Conservation (phyloP, 2,888 invertebrate genomes). For the Acrobasis repandana region DNA sequence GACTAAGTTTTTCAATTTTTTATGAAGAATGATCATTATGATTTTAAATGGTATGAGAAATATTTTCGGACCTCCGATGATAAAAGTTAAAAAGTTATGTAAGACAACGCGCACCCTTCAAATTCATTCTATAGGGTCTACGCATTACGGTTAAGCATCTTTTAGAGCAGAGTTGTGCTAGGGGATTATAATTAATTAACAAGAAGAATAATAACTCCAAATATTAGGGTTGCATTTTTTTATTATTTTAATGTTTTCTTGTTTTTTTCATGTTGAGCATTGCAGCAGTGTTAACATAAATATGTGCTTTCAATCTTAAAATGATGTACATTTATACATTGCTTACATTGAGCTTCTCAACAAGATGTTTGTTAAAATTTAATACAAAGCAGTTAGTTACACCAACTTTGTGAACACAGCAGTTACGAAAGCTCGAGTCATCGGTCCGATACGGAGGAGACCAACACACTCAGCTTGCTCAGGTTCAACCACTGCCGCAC, state of each 20-base stretch:
- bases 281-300: constrained; percentile 13
- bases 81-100: too few relatives aligned
- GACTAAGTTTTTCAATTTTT: too few relatives aligned
- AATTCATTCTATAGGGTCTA: too few relatives aligned
- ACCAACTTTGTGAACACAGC: background rate
- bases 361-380: constrained; percentile 7
- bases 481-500: constrained; percentile 56
- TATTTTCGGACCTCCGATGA: too few relatives aligned
- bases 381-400: constrained; percentile 1
- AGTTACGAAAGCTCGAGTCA: constrained; percentile 1
- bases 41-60: too few relatives aligned
- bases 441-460: constrained; percentile 60
- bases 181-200: background rate
- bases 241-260: constrained; percentile 1
- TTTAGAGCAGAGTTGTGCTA: too few relatives aligned
- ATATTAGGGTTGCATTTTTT: constrained; percentile 5
- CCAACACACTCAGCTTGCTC: constrained; percentile 54
- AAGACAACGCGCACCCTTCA: too few relatives aligned
- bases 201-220: background rate
- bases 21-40: too few relatives aligned
- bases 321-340: constrained; percentile 3
- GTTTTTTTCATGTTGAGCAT: constrained; percentile 7
- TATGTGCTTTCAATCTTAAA: background rate
- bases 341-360: constrained; percentile 19
- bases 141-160: too few relatives aligned